Evolutionary conservation across 2,113 vertebrate genomes (phyloP).

Genomic region (Epinephelus cyanopodus): DNA sequence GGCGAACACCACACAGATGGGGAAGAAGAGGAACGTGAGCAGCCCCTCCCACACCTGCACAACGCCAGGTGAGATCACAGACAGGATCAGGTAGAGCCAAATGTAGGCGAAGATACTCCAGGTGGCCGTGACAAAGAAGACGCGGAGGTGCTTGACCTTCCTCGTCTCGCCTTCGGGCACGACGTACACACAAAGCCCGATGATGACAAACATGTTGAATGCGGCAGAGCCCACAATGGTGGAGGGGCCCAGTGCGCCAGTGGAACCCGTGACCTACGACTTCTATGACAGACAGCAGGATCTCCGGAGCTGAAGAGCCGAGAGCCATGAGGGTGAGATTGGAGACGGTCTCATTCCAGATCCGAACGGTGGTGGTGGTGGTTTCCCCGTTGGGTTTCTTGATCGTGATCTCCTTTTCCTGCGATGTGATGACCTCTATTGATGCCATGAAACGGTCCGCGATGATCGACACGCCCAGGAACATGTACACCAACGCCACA

Average conservation of each 20-base stretch:
- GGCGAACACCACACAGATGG: constrained; percentile 97
- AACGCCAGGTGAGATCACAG: constrained; percentile 93
- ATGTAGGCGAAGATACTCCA: constrained; percentile 99
- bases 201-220: constrained; percentile 99
- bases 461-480: constrained; percentile 97
- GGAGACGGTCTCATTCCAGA: constrained; percentile 99
- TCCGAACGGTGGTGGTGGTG: constrained; percentile 94
- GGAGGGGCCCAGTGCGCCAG: constrained; percentile 93
- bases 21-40: constrained; percentile 98
- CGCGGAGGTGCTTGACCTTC: constrained; percentile 96
- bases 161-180: constrained; percentile 96
- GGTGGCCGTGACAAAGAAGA: constrained; percentile 97
- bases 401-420: constrained; percentile 98
- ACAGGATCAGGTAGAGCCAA: constrained; percentile 98
- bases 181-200: constrained; percentile 95
- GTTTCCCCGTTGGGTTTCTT: constrained; percentile 98
- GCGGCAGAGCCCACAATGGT: constrained; percentile 98
- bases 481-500: constrained; percentile 98
- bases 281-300: constrained; percentile 97
- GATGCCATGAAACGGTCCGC: constrained; percentile 99
- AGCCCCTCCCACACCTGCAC: constrained; percentile 98
- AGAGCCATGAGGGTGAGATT: constrained; percentile 98
- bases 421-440: constrained; percentile 98
- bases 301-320: constrained; percentile 96
- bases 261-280: constrained; percentile 92